Evolutionary conservation across 2,888 invertebrate genomes (phyloP).

Genomic region (Sycophila texana): DNA sequence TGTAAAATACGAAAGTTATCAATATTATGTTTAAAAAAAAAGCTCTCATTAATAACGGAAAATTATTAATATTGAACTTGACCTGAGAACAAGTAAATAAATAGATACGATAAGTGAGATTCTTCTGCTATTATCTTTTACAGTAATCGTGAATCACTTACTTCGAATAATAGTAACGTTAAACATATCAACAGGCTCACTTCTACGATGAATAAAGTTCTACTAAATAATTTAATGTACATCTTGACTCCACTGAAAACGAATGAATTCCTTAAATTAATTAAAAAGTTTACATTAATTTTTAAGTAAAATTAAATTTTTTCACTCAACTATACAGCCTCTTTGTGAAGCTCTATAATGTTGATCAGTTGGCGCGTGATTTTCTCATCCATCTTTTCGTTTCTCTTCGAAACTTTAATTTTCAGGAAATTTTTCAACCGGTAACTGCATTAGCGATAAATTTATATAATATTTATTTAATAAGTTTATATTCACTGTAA

Average conservation of each 20-base stretch:
- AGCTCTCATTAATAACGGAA: not conserved
- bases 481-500: not conserved
- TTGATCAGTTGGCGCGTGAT: not conserved
- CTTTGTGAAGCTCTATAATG: constrained; percentile 16
- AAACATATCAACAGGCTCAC: not conserved
- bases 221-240: constrained; percentile 9
- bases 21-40: not conserved
- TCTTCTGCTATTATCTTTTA: too few species aligned
- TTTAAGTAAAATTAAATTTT: too few species aligned
- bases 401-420: not conserved
- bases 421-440: constrained; percentile 5
- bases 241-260: constrained; percentile 20
- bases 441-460: not conserved
- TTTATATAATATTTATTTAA: too few species aligned
- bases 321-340: constrained; percentile 3
- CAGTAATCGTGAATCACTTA: not conserved
- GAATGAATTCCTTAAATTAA: not conserved
- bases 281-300: too few species aligned
- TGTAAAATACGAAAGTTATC: constrained; percentile 24
- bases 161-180: constrained; percentile 28
- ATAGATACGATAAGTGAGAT: too few species aligned
- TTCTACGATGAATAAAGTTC: constrained; percentile 24
- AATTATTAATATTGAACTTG: too few species aligned
- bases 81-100: not conserved
- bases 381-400: not conserved